These are phyloP conservation scores for Philypnodon macrostomus DNA, from an alignment of 2,797 vertebrate species.

Conservation along the genomic window DNA sequence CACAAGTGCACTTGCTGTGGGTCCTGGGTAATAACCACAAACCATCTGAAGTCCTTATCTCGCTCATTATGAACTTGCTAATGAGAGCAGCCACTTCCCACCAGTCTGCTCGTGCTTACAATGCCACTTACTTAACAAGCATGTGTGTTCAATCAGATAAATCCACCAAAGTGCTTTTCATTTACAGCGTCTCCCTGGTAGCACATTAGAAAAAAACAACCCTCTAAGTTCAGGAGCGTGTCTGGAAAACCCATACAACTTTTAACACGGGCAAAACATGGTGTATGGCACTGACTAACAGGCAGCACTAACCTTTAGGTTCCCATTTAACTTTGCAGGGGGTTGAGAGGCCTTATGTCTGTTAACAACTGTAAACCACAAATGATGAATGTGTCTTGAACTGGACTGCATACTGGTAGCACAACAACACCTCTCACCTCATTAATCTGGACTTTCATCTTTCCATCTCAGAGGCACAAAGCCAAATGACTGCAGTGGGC, in stretches of 20 bases:
- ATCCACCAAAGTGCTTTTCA: slow-evolving; percentile 56
- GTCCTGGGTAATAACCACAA: slow-evolving; percentile 30
- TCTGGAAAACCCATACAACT: slow-evolving; percentile 15
- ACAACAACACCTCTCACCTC: slow-evolving; percentile 34
- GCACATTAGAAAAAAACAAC: slow-evolving; percentile 44
- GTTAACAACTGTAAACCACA: slow-evolving; percentile 23
- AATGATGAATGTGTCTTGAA: slow-evolving; percentile 27
- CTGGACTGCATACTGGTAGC: slow-evolving; percentile 21
- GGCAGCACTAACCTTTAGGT: slow-evolving; percentile 9
- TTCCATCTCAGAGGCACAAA: slow-evolving; percentile 25
- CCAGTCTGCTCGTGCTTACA: slow-evolving; percentile 43
- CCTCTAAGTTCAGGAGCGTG: slow-evolving; percentile 29
- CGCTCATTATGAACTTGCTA: slow-evolving; percentile 53
- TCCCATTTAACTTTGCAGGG: slow-evolving; percentile 26
- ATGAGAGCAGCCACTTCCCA: slow-evolving; percentile 54
- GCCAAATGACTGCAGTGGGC: slow-evolving; percentile 37
- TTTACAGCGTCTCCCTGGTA: slow-evolving; percentile 50
- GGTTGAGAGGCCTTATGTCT: slow-evolving; percentile 24
- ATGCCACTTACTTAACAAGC: slow-evolving; percentile 61
- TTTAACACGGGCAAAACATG: not conserved
- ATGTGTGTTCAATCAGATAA: slow-evolving; percentile 70
- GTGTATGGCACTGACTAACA: not conserved
- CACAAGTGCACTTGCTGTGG: not conserved
- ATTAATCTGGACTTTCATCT: slow-evolving; percentile 59
- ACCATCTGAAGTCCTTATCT: slow-evolving; percentile 63